These are phyloP conservation scores for Semnornis frantzii DNA, from an alignment of 2,113 vertebrate genomes.

Conservation along the genomic window DNA sequence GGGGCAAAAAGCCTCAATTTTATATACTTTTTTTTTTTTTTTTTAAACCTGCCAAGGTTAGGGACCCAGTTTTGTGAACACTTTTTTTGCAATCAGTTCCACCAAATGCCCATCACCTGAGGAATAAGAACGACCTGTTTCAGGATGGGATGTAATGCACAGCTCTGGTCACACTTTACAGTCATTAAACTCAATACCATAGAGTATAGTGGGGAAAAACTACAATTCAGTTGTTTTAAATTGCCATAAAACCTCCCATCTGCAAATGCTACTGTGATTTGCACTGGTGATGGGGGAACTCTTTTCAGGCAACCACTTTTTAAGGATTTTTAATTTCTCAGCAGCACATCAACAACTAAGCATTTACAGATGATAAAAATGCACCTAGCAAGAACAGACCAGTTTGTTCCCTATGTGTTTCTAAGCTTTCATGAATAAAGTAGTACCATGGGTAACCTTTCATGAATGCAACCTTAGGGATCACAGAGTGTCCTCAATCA, in stretches of 20 bases:
- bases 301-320: neutral
- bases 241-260: constrained; percentile 4
- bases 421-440: constrained; percentile 48
- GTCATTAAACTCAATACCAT: constrained; percentile 4
- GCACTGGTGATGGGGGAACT: neutral
- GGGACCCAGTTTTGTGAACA: neutral
- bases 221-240: constrained; percentile 33
- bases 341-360: constrained; percentile 39
- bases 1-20: constrained; percentile 7
- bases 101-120: constrained; percentile 31
- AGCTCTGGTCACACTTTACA: constrained; percentile 16
- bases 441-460: constrained; percentile 55
- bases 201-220: neutral
- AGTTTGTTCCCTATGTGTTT: constrained; percentile 30
- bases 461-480: constrained; percentile 58
- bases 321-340: neutral
- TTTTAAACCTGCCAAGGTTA: constrained; percentile 34
- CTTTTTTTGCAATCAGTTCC: constrained; percentile 49
- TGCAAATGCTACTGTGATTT: neutral
- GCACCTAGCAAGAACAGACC: neutral
- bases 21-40: neutral
- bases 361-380: constrained; percentile 30
- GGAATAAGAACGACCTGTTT: constrained; percentile 19
- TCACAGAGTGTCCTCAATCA: constrained; percentile 58
- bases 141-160: neutral